Evolutionary conservation across 1,140 invertebrate genomes (phyloP), one percentile per base, ranked within the genome.

Genomic region (Ostrea edulis): DNA sequence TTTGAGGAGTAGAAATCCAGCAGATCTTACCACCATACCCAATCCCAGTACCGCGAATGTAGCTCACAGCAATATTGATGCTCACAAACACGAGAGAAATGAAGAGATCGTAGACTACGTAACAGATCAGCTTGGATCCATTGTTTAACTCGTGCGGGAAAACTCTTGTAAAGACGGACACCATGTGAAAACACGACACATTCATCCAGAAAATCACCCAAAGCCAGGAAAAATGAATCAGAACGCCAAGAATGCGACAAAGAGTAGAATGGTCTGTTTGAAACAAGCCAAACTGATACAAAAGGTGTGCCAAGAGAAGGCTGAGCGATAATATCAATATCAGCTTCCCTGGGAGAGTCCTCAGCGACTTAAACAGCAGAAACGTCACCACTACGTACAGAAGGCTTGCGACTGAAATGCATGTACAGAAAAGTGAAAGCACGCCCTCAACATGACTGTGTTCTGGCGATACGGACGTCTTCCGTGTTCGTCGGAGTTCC

Each of bases 161-260:
- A 12, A 14, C 29, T 77, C 68, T 22, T 3, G 68, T 77, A 77
- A 77, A 77, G 29, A 87, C 89, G 9, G n/a, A 77, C 35, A 83
- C 87, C 89, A 86, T 88, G 77, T 89, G 89, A n/a, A 87, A n/a
- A n/a, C 83, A 85, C 53, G 86, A 89, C 5, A 89, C 77, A 29
- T 71, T 87, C 89, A 87, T 86, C 71, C 86, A 86, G 35, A 62
- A 65, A 62, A 89, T 81, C 17, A 84, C 58, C 25, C 35, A 58
- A 20, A 89, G 83, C 71, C 83, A 84, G n/a, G 83, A 84, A 22
- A 85, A 89, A 86, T 89, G 89, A 5, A 83, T 87, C 29, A 85
- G 17, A 3, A 89, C 86, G 12, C 86, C 89, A 53, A 87, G 71
- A 8, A 51, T 71, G 22, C 17, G 22, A 58, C 89, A 89, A 17